Conservation (phyloP, 2,888 invertebrate genomes). For the Anoncus sp. region DNA sequence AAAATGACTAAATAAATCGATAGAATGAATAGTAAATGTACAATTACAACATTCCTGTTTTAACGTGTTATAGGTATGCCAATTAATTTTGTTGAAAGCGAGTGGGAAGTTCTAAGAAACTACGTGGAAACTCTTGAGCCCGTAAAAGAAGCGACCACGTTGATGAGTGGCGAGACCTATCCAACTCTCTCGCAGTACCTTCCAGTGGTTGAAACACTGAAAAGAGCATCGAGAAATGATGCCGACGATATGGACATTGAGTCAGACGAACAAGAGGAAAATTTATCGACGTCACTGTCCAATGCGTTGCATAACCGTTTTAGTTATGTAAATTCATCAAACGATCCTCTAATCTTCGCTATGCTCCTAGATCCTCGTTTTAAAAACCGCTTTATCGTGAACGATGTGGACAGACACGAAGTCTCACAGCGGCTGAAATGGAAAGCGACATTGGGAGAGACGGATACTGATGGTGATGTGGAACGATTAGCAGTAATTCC, state of each 20-base stretch:
- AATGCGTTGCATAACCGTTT: conserved; percentile 10
- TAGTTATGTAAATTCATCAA: conserved; percentile 6
- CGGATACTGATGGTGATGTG: too few relatives aligned
- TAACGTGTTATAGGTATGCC: conserved; percentile 12
- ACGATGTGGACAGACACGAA: conserved; percentile 2
- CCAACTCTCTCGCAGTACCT: conserved; percentile 23
- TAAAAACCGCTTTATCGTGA: conserved; percentile 25
- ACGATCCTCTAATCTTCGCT: conserved; percentile 6
- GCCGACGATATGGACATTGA: background rate
- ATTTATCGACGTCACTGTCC: background rate
- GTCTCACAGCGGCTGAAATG: conserved; percentile 12
- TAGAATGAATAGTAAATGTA: too few relatives aligned
- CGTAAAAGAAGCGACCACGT: background rate
- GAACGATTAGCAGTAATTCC: too few relatives aligned
- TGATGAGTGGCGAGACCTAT: conserved; percentile 26
- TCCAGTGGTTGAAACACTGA: conserved; percentile 15
- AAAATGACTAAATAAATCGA: too few relatives aligned
- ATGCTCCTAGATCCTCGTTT: conserved; percentile 23
- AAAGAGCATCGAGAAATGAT: conserved; percentile 19
- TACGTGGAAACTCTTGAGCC: conserved; percentile 24
- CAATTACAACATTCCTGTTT: background rate
- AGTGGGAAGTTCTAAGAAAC: background rate
- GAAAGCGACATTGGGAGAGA: background rate
- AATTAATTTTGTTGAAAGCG: conserved; percentile 11
- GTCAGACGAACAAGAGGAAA: too few relatives aligned